These are phyloP conservation scores for Dendrolimus pini DNA, from an alignment of 2,888 invertebrate species.

Conservation along the genomic window DNA sequence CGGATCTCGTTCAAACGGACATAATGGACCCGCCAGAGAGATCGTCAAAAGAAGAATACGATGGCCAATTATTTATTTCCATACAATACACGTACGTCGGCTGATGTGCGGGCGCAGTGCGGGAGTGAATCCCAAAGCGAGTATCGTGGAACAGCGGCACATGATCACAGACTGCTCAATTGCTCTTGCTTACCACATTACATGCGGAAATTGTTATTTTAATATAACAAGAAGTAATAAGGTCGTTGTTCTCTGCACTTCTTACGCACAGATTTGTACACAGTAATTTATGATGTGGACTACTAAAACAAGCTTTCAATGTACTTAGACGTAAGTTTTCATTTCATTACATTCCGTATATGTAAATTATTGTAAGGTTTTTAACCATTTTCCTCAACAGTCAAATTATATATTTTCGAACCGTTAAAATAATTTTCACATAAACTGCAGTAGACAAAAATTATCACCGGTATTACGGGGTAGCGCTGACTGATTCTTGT, in stretches of 20 bases:
- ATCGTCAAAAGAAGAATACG: slow-evolving; percentile 74
- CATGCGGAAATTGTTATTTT: slow-evolving; percentile 10
- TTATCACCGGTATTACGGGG: too few relatives aligned
- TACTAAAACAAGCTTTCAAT: too few relatives aligned
- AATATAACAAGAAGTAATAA: slow-evolving; percentile 12
- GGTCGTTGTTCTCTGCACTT: slow-evolving; percentile 12
- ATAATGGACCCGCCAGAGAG: slow-evolving; percentile 69
- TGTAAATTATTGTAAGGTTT: too few relatives aligned
- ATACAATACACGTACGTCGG: slow-evolving; percentile 70
- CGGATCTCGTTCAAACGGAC: slow-evolving; percentile 60
- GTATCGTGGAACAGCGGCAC: slow-evolving; percentile 21
- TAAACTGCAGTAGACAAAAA: too few relatives aligned
- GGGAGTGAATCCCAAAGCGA: slow-evolving; percentile 51
- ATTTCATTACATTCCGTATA: too few relatives aligned
- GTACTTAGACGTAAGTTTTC: too few relatives aligned
- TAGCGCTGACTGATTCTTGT: background rate
- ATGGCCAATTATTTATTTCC: slow-evolving; percentile 70
- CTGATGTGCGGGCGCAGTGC: slow-evolving; percentile 55
- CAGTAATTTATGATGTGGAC: too few relatives aligned
- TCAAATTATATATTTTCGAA: too few relatives aligned
- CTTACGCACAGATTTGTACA: too few relatives aligned
- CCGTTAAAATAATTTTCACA: too few relatives aligned
- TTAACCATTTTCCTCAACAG: too few relatives aligned
- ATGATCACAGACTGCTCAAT: slow-evolving; percentile 6
- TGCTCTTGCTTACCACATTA: slow-evolving; percentile 4